Conservation (phyloP, 2,113 vertebrate genomes). For the Chlamydotis undulata region DNA sequence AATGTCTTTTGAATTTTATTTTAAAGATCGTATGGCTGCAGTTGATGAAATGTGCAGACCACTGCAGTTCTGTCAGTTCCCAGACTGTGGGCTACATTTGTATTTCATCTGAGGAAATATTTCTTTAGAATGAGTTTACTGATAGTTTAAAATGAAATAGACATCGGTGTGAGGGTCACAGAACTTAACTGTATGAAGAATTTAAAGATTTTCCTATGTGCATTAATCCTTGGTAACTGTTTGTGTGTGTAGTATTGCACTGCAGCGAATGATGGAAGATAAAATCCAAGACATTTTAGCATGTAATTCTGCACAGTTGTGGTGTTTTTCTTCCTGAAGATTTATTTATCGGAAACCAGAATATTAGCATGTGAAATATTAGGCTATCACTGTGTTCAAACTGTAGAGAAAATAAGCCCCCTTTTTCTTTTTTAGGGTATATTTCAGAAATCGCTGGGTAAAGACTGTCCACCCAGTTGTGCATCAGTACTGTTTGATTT, state of each 20-base stretch:
- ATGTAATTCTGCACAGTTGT: neutral
- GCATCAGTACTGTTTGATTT: conserved; percentile 99
- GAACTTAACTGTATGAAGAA: neutral
- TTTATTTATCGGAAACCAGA: neutral
- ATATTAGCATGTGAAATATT: neutral
- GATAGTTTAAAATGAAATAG: neutral
- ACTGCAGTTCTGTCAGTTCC: neutral
- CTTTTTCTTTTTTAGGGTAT: conserved; percentile 85
- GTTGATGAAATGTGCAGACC: neutral
- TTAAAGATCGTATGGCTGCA: neutral
- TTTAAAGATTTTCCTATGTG: neutral
- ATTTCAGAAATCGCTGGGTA: conserved; percentile 99
- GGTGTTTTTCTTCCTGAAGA: neutral
- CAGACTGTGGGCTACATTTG: neutral
- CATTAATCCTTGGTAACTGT: neutral
- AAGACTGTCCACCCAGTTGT: conserved; percentile 98
- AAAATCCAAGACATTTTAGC: neutral
- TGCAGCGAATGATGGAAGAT: neutral
- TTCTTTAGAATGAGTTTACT: neutral
- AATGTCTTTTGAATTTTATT: neutral
- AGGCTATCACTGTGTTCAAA: neutral
- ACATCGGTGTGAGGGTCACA: neutral
- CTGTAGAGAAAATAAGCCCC: conserved; percentile 30
- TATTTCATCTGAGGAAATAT: neutral
- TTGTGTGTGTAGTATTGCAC: neutral